Base-by-base conservation (phyloP, 2,888 invertebrate species). In the Pristionchus maxplancki region DNA sequence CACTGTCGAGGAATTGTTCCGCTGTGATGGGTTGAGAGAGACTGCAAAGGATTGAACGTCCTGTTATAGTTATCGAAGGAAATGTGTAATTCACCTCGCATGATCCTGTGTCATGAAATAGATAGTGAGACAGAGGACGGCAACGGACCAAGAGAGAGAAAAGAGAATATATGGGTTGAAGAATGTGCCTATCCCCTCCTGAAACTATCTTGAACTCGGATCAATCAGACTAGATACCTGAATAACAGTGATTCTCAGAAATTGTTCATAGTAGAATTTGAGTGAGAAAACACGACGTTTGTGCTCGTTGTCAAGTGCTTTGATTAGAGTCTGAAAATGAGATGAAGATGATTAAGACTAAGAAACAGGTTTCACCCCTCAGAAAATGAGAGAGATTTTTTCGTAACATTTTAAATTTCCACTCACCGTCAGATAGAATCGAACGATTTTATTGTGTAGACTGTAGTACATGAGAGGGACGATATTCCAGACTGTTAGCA, bases 211-310 rank as follows among this genome's bases (percentile, higher is more conserved):
- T 40, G 20, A 24, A 74, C 5, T 34, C 20, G 53, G 11, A 0
- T 84, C 20, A 28, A n/a, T 67, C n/a, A 15, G 17, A 40, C 62
- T 34, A 64, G n/a, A 40, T 40, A 92, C 92, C 90, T 92, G 92
- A 34, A 93, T 91, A 53, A 91, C 91, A 3, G 93, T 93, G 48
- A 94, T 93, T 17, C 93, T 58, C n/a, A 93, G 88, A 90, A 94
- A 94, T 89, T 94, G 94, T 84, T 93, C 93, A 86, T 94, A 94
- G 89, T 94, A 94, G 86, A 94, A 94, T 87, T 92, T 93, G 74
- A 94, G 89, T 67, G 90, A 90, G 84, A 92, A 94, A 44, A 92
- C 91, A 28, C 93, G 90, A 40, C 91, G 90, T 58, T 90, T 89
- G 89, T 93, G 93, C 85, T 94, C 94, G 48, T 90, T 91, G 89